phyloP scores from a whole-genome alignment of 2,113 vertebrate species.

The Mustelus asterias region DNA sequence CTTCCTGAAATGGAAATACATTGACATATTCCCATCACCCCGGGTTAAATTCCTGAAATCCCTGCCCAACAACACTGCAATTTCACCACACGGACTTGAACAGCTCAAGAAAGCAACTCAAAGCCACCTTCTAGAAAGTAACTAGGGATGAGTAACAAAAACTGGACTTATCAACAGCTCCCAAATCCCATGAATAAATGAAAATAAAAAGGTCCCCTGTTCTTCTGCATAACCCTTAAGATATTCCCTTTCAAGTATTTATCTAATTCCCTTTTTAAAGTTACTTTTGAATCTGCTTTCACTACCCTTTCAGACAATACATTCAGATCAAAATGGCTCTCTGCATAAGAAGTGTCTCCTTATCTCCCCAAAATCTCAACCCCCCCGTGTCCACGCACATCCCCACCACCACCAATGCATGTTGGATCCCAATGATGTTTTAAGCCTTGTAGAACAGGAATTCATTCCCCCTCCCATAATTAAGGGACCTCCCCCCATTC shows the following conservation, averaged over 20 bases:
- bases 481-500: too few species aligned
- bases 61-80: neutral
- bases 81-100: neutral
- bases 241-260: neutral
- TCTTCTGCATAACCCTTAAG: neutral
- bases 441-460: neutral
- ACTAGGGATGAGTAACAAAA: neutral
- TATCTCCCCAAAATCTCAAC: neutral
- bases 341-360: neutral
- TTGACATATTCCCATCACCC: neutral
- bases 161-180: neutral
- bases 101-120: neutral
- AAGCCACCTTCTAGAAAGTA: neutral
- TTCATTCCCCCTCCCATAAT: neutral
- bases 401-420: neutral
- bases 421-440: neutral
- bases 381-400: too few species aligned
- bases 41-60: neutral
- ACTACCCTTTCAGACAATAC: neutral
- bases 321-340: neutral
- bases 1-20: neutral
- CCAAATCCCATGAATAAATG: neutral
- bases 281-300: neutral
- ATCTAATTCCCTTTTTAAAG: neutral
- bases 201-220: neutral